Base-by-base conservation (phyloP, 2,113 vertebrate species). In the Oostethus manadensis region DNA sequence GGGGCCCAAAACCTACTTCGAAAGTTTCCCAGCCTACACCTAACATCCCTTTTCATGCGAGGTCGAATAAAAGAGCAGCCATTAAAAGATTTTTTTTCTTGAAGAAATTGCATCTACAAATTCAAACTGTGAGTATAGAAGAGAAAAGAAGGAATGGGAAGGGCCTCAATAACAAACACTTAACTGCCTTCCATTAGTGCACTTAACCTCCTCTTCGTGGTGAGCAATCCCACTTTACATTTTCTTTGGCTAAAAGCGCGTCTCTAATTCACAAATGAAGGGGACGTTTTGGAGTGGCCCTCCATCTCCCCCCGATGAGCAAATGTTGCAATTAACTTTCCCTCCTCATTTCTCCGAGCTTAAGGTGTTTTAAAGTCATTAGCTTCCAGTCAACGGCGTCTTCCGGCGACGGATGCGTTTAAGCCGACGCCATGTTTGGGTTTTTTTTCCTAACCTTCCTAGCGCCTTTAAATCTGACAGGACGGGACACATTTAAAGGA, bases 341-440 rank as follows among this genome's bases (percentile, higher is more conserved):
- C 93, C 77, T 79, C 68, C 77, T 76, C 92, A 92, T 92, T 92
- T 78, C 58, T 48, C 9, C 18, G 10, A 45, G 26, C 58, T 73
- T 92, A 93, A 93, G 92, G 92, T 92, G 92, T 94, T 95, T 92
- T 92, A 92, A 94, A 93, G 93, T 91, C 92, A 90, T 93, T 92
- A 90, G 90, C 74, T 64, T 57, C 62, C 61, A 75, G 77, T 76
- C 79, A 73, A 68, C 92, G 92, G 91, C 90, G 91, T 94, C 68
- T 78, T 72, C 62, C 90, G 88, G 89, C 78, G 29, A 33, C 29
- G 29, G 29, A 33, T 58, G 88, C 91, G 93, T 92, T 90, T 89
- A 91, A 93, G 90, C 89, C 84, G 88, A 87, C 88, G 81, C 91
- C 11, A 7, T 14, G 53, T 55, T 42, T 42, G n/a, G n/a, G n/a